Evolutionary conservation across 2,888 invertebrate species (phyloP), one percentile per base, ranked within the genome.

Genomic region (Sesia bembeciformis): DNA sequence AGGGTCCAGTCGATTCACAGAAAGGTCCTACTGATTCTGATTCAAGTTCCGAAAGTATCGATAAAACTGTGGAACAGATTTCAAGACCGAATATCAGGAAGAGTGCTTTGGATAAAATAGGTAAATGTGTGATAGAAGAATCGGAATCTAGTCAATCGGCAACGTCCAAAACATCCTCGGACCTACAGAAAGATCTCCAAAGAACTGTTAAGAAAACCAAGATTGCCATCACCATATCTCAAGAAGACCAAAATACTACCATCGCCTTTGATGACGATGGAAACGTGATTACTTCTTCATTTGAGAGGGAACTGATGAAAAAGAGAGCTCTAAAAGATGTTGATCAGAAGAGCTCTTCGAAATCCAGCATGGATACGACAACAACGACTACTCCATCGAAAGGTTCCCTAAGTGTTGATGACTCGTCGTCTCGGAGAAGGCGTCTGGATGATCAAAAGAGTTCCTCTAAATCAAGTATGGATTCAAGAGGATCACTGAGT

Each of bases 401-500:
- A 66, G 90, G 90, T 38, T 90, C 90, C 5, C 75, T 90, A 2
- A 90, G 90, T 64, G 90, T 90, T 49, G 90, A 90, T 59, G 90
- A 90, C 67, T 84, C 90, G 0, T 90, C 88, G 7, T 88, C 90
- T 4, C 75, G 85, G 62, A 88, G 81, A 63, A 72, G 78, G 40
- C 80, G 88, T 40, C 77, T 90, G 51, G 84, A 88, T 63, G 90
- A 90, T 54, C 90, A 90, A 62, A 90, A 90, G 60, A 90, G 90
- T 63, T 90, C 90, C 5, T 92, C 92, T 0, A 92, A 92, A 68
- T 92, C 92, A 3, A 92, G 92, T 64, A 90, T 92, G 61, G 92
- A 92, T 67, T 92, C 92, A 0, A 90, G 90, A 65, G 91, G 92
- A 39, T 92, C 92, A 1, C 74, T 92, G 4, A 92, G 92, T 65